Percentiles rank a stretch among this genome's conserved stretches.
Evolutionary conservation across 2,888 invertebrate species (phyloP).

Genomic region (Agrochola lychnidis): DNA sequence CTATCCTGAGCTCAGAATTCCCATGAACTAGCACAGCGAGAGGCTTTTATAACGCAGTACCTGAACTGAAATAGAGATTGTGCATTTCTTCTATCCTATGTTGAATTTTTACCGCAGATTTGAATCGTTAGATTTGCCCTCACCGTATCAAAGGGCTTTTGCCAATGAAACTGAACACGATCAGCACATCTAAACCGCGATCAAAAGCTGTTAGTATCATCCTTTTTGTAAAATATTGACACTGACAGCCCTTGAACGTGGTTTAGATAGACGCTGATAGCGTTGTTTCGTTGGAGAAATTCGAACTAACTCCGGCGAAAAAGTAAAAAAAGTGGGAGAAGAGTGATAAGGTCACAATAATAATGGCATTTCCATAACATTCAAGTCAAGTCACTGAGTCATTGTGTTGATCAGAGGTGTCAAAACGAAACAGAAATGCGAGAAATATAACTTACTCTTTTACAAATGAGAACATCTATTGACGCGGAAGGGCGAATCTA

Average conservation of each 20-base stretch:
- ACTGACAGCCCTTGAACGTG: too few species aligned
- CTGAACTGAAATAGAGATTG: neutral
- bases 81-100: neutral
- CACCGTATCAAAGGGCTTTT: neutral
- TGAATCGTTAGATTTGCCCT: neutral
- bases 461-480: neutral
- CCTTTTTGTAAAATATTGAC: too few species aligned
- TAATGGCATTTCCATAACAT: neutral
- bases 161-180: too few species aligned
- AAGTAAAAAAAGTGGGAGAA: neutral
- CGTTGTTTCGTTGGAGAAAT: too few species aligned
- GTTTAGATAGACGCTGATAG: too few species aligned
- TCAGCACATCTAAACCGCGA: too few species aligned
- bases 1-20: conserved; percentile 2
- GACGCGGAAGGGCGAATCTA: neutral
- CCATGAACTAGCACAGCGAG: neutral
- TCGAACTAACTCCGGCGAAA: neutral
- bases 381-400: neutral
- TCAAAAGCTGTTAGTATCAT: too few species aligned
- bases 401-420: too few species aligned
- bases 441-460: too few species aligned
- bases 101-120: neutral
- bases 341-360: neutral
- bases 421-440: neutral
- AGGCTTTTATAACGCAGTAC: neutral